A percentile compares a stretch with the other conserved stretches of the same genome.
These are phyloP conservation scores for Desmophyllum pertusum DNA, from an alignment of 92 coral and sea anemone species.

Conservation along the genomic window DNA sequence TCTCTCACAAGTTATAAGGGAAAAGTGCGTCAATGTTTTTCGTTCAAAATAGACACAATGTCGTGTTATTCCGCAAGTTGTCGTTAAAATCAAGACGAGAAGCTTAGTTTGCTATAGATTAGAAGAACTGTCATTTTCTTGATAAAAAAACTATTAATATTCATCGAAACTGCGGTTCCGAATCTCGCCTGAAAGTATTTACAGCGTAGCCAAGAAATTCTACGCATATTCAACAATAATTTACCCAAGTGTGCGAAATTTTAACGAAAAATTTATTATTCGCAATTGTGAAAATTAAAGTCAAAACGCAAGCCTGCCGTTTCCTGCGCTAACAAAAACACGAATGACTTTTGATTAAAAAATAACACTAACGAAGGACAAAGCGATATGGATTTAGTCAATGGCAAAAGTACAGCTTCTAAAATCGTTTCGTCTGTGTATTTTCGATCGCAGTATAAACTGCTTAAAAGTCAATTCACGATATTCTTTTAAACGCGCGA, in stretches of 20 bases:
- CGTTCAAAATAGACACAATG: not conserved
- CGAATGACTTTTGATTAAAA: slow-evolving; percentile 53
- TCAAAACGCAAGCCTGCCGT: slow-evolving; percentile 28
- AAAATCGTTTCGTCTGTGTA: slow-evolving; percentile 13
- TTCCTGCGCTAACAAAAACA: slow-evolving; percentile 27
- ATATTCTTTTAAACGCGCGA: slow-evolving; percentile 7
- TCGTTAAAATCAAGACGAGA: slow-evolving; percentile 36
- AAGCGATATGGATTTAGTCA: slow-evolving; percentile 35
- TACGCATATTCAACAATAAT: slow-evolving; percentile 41
- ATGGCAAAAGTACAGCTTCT: slow-evolving; percentile 54
- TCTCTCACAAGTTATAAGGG: not conserved
- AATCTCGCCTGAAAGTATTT: slow-evolving; percentile 47
- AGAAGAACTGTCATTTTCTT: slow-evolving; percentile 43
- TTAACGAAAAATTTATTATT: slow-evolving; percentile 29
- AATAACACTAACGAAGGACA: slow-evolving; percentile 43
- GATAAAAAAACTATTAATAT: slow-evolving; percentile 48
- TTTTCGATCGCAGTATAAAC: not conserved
- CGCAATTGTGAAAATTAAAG: slow-evolving; percentile 10
- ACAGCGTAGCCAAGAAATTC: slow-evolving; percentile 50
- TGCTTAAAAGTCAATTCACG: slow-evolving; percentile 24
- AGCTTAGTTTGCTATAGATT: slow-evolving; percentile 50
- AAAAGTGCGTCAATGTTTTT: not conserved
- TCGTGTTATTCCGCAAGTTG: not conserved
- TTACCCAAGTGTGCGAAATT: slow-evolving; percentile 42
- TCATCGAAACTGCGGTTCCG: slow-evolving; percentile 51